Base-by-base conservation (phyloP, 2,113 vertebrate genomes). In the Seriola quinqueradiata region DNA sequence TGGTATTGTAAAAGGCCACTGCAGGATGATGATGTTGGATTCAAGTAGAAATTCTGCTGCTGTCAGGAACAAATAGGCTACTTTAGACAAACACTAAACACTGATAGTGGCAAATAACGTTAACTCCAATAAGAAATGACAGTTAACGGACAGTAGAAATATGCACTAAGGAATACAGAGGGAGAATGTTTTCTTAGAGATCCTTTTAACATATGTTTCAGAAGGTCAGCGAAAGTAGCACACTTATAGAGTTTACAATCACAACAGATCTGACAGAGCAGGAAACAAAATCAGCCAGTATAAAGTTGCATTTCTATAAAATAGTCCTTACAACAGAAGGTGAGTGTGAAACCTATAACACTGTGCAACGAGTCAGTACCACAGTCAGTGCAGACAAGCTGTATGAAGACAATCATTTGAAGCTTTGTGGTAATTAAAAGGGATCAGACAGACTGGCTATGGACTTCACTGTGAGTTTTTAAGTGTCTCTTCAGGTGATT, bases 401-500 rank as follows among this genome's bases (percentile, higher is more conserved):
- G 48, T 14, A 71, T 13, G 25, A 17, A 59, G 10, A 44, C 9
- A 28, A 14, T 9, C 4, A 12, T 48, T 8, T 74, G 4, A 67
- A 9, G 4, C 5, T 0, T n/a, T 7, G 3, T 32, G n/a, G 16
- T 17, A 28, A 60, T 46, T 1, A 11, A 13, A 28, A n/a, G 19
- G 32, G 60, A 58, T 77, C 40, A 72, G 57, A 68, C 23, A 3
- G 63, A 28, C 17, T 38, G 36, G 48, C 55, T 36, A 69, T 69
- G 65, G 34, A 32, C n/a, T 1, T 38, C 68, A 57, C 23, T 82
- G 73, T 91, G 90, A 38, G 79, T 85, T 79, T 86, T 92, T 40
- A 83, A 17, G 69, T 92, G 89, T 64, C 87, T 89, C 48, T 87
- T 90, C 34, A 91, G 87, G 84, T 92, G 89, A 75, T 82, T 66